phyloP scores from a whole-genome alignment of 1,140 invertebrate species.

The Cataglyphis hispanica region DNA sequence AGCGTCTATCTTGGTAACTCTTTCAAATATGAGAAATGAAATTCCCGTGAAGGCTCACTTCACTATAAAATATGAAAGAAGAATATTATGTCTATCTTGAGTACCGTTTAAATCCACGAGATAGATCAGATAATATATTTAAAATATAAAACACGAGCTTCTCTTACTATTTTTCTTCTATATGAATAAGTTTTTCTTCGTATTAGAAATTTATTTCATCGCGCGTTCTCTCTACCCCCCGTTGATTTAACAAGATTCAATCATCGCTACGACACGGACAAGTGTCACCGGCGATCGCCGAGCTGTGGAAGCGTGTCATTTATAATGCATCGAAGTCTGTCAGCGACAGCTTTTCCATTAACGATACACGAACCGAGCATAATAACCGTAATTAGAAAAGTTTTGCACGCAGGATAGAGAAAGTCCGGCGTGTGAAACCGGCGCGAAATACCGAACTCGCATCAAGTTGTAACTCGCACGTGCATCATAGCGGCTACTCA shows the following conservation, averaged over 20 bases:
- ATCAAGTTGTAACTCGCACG: slow-evolving; percentile 38
- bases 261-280: background rate
- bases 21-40: slow-evolving; percentile 19
- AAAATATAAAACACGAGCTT: background rate
- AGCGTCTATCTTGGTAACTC: background rate
- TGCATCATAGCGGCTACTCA: slow-evolving; percentile 24
- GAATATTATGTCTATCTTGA: background rate
- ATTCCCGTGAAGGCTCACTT: slow-evolving; percentile 3
- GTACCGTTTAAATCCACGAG: background rate
- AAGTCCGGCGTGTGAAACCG: slow-evolving; percentile 31
- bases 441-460: slow-evolving; percentile 39
- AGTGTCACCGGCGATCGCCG: background rate
- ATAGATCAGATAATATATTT: background rate
- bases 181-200: background rate
- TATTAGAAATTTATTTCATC: slow-evolving; percentile 20
- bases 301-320: slow-evolving; percentile 37
- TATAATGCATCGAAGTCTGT: slow-evolving; percentile 25
- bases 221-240: background rate
- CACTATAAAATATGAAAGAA: slow-evolving; percentile 14
- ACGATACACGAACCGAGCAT: slow-evolving; percentile 31
- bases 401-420: slow-evolving; percentile 40
- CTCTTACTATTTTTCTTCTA: background rate
- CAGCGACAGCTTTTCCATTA: slow-evolving; percentile 53
- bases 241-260: slow-evolving; percentile 8
- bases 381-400: slow-evolving; percentile 63